These are phyloP conservation scores for Linyphia triangularis DNA, from an alignment of 2,888 invertebrate genomes.

Conservation along the genomic window DNA sequence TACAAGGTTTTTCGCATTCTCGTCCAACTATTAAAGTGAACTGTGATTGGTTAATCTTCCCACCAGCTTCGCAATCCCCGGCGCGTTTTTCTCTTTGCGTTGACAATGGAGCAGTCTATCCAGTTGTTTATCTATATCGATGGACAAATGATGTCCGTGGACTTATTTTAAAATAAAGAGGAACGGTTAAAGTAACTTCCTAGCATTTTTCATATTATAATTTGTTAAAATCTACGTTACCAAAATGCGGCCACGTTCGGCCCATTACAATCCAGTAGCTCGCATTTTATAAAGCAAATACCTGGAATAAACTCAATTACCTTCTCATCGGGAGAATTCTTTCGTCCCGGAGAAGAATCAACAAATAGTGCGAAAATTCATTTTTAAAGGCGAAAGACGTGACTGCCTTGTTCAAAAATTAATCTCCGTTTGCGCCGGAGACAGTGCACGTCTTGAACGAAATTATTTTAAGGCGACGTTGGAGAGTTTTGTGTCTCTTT, in stretches of 20 bases:
- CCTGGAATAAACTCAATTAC: not conserved
- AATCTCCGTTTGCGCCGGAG: constrained; percentile 35
- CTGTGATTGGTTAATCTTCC: no score
- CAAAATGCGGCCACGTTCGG: not conserved
- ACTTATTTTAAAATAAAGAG: no score
- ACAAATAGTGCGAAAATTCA: not conserved
- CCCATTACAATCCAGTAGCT: not conserved
- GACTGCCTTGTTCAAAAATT: constrained; percentile 49
- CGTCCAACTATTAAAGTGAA: no score
- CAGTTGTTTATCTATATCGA: no score
- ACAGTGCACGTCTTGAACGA: constrained; percentile 14
- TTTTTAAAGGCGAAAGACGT: constrained; percentile 23
- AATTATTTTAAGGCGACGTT: constrained; percentile 39
- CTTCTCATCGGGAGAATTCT: not conserved
- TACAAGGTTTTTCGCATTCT: no score
- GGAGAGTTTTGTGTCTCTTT: constrained; percentile 17
- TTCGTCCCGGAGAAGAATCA: not conserved
- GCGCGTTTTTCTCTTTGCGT: no score
- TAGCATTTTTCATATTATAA: no score
- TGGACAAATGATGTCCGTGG: no score
- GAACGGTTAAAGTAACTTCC: no score
- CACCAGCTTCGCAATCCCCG: no score
- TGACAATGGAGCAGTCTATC: no score
- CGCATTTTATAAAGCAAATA: not conserved
- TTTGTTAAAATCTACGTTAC: not conserved